Base-by-base conservation (phyloP, 2,888 invertebrate genomes). In the Diadegma fenestrale region DNA sequence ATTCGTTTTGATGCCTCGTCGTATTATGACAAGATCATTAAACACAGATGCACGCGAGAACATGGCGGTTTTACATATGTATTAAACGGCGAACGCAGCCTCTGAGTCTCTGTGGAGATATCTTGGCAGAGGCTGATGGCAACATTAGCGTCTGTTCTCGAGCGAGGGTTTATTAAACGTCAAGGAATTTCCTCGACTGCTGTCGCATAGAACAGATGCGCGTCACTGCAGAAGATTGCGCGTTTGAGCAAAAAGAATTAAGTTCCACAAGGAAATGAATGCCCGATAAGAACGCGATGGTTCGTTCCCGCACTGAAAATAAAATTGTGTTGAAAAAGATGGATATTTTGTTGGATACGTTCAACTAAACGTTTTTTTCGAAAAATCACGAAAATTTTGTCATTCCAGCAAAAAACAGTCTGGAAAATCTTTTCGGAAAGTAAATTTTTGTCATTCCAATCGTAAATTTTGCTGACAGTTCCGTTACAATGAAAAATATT, bases 151-250 rank as follows among this genome's bases (percentile, higher is more conserved):
- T 73, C 64, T 22, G 64, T 14, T 37, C 22, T 26, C 17, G 37
- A 37, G 45, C 51, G 63, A 41, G 48, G 63, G 37, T 81, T 79
- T 64, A 77, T 80, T 80, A 86, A 82, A 86, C 82, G 86, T 86
- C 83, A 61, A 64, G 54, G 76, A 54, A 76, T 79, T 71, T 71
- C 64, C 41, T 43, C 51, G 80, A 86, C 77, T 63, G 63, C 80
- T 61, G 43, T 68, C 71, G 37, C 37, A 10, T 12, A 77, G 72
- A 80, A 82, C 64, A 71, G 78, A 82, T 63, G 76, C 43, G 76
- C 43, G 43, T 43, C 43, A 48, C 68, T 66, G 41, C 37, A 14
- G 22, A 14, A 37, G 26, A 30, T 61, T 54, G 78, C 19, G 54
- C 19, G 45, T 78, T 83, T 73, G 72, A 73, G 58, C 45, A 66